Conservation (phyloP, 2,113 vertebrate genomes). For the Rhinopomastus cyanomelas region DNA sequence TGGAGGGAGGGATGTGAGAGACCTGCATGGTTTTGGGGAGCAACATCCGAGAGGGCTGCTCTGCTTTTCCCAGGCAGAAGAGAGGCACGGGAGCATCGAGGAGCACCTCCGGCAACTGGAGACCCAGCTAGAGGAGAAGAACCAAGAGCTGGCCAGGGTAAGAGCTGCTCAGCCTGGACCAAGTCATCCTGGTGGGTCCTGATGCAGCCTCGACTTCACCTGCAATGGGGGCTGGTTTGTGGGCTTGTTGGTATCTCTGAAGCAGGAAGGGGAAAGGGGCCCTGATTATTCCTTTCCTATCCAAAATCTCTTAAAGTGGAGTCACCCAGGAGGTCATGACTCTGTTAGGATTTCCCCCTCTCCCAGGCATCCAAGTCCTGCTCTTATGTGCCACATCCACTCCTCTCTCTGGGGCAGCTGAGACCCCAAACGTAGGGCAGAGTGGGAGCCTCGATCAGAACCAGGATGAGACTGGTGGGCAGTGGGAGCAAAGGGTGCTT, state of each 20-base stretch:
- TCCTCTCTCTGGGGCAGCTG: neutral
- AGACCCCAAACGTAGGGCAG: neutral
- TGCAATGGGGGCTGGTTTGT: neutral
- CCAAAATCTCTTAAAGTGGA: neutral
- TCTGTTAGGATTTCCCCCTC: neutral
- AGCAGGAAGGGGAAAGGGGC: neutral
- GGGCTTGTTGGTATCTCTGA: neutral
- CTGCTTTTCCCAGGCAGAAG: conserved; percentile 86
- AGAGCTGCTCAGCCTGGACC: neutral
- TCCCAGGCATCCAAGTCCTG: neutral
- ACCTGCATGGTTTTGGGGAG: neutral
- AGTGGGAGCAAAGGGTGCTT: neutral
- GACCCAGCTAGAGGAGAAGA: conserved; percentile 95
- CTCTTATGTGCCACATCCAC: neutral
- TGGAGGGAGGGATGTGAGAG: neutral
- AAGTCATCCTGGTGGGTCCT: neutral
- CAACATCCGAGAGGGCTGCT: neutral
- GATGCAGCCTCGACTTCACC: neutral
- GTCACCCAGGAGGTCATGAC: neutral
- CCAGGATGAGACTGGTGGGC: neutral
- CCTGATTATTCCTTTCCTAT: neutral
- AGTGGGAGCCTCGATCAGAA: neutral
- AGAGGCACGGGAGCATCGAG: conserved; percentile 94
- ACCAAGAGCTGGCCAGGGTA: conserved; percentile 94
- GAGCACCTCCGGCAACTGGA: conserved; percentile 94